A percentile compares a stretch with the other conserved stretches of the same genome.
Evolutionary conservation across 2,888 invertebrate genomes (phyloP).

Genomic region (Netelia virgata): DNA sequence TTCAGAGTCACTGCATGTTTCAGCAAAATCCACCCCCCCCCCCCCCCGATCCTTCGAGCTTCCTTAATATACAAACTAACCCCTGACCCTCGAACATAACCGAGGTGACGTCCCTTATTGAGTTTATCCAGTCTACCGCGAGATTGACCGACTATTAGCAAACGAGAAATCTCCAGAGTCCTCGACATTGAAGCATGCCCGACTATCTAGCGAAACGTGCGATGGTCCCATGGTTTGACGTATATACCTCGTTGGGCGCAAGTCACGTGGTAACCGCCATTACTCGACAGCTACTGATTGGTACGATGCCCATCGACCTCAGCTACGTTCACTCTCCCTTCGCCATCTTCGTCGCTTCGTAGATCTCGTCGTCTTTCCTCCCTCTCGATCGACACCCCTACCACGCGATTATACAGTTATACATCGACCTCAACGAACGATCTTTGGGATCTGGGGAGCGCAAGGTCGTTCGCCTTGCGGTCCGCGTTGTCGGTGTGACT

Average conservation of each 20-base stretch:
- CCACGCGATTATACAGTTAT: slow-evolving; percentile 28
- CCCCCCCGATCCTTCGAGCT: no score
- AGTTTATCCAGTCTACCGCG: slow-evolving; percentile 13
- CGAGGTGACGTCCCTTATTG: background rate
- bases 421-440: slow-evolving; percentile 35
- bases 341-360: background rate
- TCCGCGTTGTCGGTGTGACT: slow-evolving; percentile 4
- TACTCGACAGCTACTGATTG: slow-evolving; percentile 43
- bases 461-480: slow-evolving; percentile 18
- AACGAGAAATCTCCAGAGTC: slow-evolving; percentile 26
- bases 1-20: no score
- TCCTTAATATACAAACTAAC: no score
- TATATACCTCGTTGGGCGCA: slow-evolving; percentile 17
- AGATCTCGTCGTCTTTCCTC: background rate
- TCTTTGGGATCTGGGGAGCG: slow-evolving; percentile 28
- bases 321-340: slow-evolving; percentile 9
- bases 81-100: background rate
- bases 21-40: no score
- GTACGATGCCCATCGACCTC: slow-evolving; percentile 34
- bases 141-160: slow-evolving; percentile 11
- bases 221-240: background rate
- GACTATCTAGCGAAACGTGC: slow-evolving; percentile 32
- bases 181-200: background rate
- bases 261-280: slow-evolving; percentile 27
- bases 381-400: background rate